These are phyloP conservation scores for Drosophila diplacantha DNA, from an alignment of 2,888 invertebrate genomes.

Conservation along the genomic window DNA sequence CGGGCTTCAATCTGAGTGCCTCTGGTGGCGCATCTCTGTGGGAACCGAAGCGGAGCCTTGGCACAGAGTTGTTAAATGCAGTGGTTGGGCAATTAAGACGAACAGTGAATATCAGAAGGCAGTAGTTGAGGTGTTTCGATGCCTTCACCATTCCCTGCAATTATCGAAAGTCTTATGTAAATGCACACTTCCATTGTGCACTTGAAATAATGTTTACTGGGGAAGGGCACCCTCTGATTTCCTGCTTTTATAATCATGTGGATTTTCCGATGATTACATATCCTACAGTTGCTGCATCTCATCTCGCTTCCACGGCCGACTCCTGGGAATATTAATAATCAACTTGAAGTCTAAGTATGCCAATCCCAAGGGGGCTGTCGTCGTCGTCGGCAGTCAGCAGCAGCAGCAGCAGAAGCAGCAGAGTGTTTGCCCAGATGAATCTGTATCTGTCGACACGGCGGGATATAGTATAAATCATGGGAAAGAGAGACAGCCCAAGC, in stretches of 20 bases:
- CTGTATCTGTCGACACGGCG: slow-evolving; percentile 13
- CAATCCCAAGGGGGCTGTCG: slow-evolving; percentile 38
- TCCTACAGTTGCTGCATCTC: slow-evolving; percentile 25
- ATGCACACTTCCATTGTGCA: not conserved
- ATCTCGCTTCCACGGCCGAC: slow-evolving; percentile 1
- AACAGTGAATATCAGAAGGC: not conserved
- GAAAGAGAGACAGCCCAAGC: not conserved
- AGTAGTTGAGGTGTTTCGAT: not conserved
- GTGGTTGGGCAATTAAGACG: not conserved
- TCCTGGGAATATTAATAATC: slow-evolving; percentile 43
- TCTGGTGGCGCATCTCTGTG: slow-evolving; percentile 10
- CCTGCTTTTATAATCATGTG: slow-evolving; percentile 11
- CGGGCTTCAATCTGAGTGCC: not conserved
- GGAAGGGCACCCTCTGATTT: not conserved
- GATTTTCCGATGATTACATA: slow-evolving; percentile 1
- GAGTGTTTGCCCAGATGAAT: slow-evolving; percentile 30
- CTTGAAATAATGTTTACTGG: not conserved
- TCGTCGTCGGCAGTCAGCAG: slow-evolving; percentile 15
- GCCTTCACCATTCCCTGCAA: not conserved
- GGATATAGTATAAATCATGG: slow-evolving; percentile 15
- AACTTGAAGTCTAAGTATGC: slow-evolving; percentile 28
- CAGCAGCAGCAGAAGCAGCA: no score
- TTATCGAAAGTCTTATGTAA: not conserved
- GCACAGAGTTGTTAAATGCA: slow-evolving; percentile 9
- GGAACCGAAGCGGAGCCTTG: slow-evolving; percentile 18